Evolutionary conservation across 2,113 vertebrate species (phyloP).

Genomic region (Phaethon lepturus): DNA sequence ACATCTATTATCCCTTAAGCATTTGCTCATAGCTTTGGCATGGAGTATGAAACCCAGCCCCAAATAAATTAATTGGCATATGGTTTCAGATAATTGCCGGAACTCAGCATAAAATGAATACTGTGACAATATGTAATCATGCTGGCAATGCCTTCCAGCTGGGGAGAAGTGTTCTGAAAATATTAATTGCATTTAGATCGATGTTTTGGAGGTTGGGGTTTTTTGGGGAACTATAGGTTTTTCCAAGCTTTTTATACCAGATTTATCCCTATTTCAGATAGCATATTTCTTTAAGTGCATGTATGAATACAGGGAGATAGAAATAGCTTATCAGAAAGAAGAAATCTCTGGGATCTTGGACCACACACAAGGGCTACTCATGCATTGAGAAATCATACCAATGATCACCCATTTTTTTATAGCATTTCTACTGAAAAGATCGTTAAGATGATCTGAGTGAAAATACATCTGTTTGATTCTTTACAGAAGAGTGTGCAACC

Average conservation of each 20-base stretch:
- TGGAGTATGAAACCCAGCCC: not conserved
- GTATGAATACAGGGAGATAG: not conserved
- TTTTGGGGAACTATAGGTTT: not conserved
- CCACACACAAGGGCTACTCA: not conserved
- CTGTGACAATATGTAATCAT: not conserved
- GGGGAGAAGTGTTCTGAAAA: not conserved
- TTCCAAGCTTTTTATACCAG: not conserved
- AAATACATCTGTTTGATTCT: not conserved
- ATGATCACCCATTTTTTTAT: not conserved
- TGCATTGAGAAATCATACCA: not conserved
- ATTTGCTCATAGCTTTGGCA: not conserved
- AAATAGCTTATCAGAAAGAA: not conserved
- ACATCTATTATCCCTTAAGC: not conserved
- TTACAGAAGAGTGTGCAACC: not conserved
- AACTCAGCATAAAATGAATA: not conserved
- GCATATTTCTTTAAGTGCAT: not conserved
- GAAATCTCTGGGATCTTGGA: not conserved
- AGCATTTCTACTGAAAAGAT: not conserved
- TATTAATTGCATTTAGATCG: not conserved
- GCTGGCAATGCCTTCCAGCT: not conserved
- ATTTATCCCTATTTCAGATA: not conserved
- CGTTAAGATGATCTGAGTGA: not conserved
- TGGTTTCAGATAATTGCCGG: not conserved
- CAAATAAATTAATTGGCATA: not conserved
- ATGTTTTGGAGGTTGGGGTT: not conserved